Evolutionary conservation across 1,140 invertebrate genomes (phyloP), one percentile per base, ranked within the genome.

Genomic region (Globodera ellingtonae): DNA sequence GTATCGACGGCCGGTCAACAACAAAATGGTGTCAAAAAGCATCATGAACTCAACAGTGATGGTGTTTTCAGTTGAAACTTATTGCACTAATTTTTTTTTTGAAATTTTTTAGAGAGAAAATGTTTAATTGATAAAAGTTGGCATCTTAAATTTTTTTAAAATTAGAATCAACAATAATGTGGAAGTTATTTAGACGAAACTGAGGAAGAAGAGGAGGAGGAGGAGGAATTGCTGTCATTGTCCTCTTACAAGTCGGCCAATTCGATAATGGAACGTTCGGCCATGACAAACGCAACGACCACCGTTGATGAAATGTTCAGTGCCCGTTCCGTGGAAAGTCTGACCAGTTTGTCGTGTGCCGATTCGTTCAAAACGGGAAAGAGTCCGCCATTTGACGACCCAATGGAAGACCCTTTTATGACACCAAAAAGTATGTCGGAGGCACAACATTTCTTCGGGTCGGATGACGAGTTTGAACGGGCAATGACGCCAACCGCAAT

Each of bases 161-260:
- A 21, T 77, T 78, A 3, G 9, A 9, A 77, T 24, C 7, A 35
- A 35, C 1, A 35, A 35, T 35, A 35, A 35, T 35, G 35, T 35
- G 35, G 35, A 35, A 35, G 3, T 35, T 2, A 35, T 35, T 35
- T 35, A 35, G 52, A 52, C 15, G 6, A 80, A 73, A 46, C 7
- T 81, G 6, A 56, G 6, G n/a, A 5, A 10, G 47, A 75, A 24
- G 48, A 81, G 47, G 75, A 77, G 44, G 84, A 85, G 69, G 70
- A 72, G n/a, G 67, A 47, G 7, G 84, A 85, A n/a, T 13, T 81
- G n/a, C 62, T 81, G 7, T 85, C 84, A 6, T 46, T 86, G 47
- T 79, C 80, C 65, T 88, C 86, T 18, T 86, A 86, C 75, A 86
- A 86, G 72, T 86, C 85, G 15, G 85, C 85, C 24, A 79, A 86